Conservation (phyloP, 2,797 vertebrate species). For the Coregonus suidteri region DNA sequence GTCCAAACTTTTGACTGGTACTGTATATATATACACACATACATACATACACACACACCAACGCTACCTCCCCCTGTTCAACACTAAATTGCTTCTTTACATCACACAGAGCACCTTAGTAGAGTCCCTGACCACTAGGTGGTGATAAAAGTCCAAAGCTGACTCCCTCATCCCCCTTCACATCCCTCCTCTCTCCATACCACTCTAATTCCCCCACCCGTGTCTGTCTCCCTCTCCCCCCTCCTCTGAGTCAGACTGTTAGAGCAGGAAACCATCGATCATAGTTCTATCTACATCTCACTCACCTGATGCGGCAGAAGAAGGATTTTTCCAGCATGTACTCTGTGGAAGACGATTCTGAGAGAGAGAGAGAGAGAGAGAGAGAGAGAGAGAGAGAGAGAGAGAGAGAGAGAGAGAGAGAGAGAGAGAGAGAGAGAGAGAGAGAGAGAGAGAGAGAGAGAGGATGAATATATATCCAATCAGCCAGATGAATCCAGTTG, state of each 20-base stretch:
- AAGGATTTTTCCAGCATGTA: conserved; percentile 95
- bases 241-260: no score
- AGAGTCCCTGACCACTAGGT: conserved; percentile 43
- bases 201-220: neutral
- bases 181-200: neutral
- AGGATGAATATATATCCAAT: conserved; percentile 50
- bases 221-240: no score
- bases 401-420: no score
- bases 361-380: conserved; percentile 9
- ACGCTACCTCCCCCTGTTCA: neutral
- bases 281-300: no score
- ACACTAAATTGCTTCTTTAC: neutral
- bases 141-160: conserved; percentile 15
- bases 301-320: conserved; percentile 95
- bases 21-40: no score
- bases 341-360: conserved; percentile 77
- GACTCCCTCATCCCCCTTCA: conserved; percentile 23
- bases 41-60: no score
- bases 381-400: no score
- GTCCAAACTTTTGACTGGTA: no score
- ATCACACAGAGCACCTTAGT: conserved; percentile 13
- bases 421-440: no score
- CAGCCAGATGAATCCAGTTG: neutral
- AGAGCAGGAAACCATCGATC: no score
- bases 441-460: no score